Evolutionary conservation across 2,888 invertebrate species (phyloP), one percentile per base, ranked within the genome.

Genomic region (Seira ritae): DNA sequence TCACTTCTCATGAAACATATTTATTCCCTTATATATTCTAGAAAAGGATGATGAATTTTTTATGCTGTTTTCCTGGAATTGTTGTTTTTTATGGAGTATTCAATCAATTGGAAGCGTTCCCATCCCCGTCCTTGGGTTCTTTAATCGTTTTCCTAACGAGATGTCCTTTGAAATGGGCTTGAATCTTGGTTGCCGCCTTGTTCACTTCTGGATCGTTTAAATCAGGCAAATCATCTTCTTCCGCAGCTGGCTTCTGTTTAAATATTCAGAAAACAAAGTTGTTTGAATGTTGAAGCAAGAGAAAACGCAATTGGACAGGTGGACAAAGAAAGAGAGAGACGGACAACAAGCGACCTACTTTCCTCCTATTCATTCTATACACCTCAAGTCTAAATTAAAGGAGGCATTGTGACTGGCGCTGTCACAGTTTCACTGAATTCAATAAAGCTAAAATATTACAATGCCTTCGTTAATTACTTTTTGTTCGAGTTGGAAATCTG

Each of bases 121-220:
- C 84, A 70, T 75, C 71, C 19, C 72, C 84, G 75, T 75, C 80
- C 65, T 85, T 79, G 8, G 80, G 75, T 22, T 77, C 78, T 74
- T 76, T 76, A 71, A 77, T 37, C 73, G 81, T 85, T 85, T 87
- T 89, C 80, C 89, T 86, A 83, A 87, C 87, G 75, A 84, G 84
- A 78, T 89, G 89, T 69, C 89, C 89, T 75, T 88, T 87, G 77
- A 88, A 89, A 82, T 85, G 85, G 81, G 89, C 89, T 87, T 86
- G 87, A 70, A 87, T 79, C 75, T 82, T 86, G 66, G 87, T 87
- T 50, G 87, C 87, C 60, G 87, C 89, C 85, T 89, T 89, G 83
- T 89, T 88, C 76, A 88, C 79, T 82, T 89, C 89, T 71, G 89
- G 89, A 79, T 89, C 89, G 42, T 73, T 85, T 76, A 88, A 84